phyloP scores from a whole-genome alignment of 2,113 vertebrate genomes.

The Scatophagus argus region DNA sequence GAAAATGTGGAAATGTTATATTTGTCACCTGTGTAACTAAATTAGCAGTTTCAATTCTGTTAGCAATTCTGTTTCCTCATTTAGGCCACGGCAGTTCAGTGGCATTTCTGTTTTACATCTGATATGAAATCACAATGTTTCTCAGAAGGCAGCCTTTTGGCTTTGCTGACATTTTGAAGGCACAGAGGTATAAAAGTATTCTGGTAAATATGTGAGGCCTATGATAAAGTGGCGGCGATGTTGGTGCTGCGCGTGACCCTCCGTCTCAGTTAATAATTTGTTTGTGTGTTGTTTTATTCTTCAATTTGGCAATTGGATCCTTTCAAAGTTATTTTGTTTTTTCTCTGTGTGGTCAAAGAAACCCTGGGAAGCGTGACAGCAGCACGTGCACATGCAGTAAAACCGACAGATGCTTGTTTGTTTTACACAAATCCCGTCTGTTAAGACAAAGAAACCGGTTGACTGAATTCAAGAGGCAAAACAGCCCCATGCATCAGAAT shows the following conservation, averaged over 20 bases:
- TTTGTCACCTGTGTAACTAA: background rate
- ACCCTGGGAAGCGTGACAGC: background rate
- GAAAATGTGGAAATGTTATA: too few species aligned
- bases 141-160: conserved; percentile 19
- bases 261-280: background rate
- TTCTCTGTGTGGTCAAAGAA: background rate
- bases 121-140: conserved; percentile 34
- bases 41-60: conserved; percentile 7
- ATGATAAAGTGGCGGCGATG: conserved; percentile 22
- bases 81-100: conserved; percentile 14
- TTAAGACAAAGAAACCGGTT: too few species aligned
- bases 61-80: background rate
- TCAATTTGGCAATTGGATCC: background rate
- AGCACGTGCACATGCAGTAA: too few species aligned
- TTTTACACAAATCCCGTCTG: too few species aligned
- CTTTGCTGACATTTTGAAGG: conserved; percentile 58
- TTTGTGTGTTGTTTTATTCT: conserved; percentile 1
- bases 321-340: background rate
- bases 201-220: conserved; percentile 25
- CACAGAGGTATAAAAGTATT: conserved; percentile 28
- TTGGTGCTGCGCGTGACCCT: conserved; percentile 1
- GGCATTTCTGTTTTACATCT: conserved; percentile 50
- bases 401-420: too few species aligned
- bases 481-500: too few species aligned
- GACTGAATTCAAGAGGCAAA: too few species aligned